Conservation (phyloP, 2,113 vertebrate species). For the Ciconia stormi region DNA sequence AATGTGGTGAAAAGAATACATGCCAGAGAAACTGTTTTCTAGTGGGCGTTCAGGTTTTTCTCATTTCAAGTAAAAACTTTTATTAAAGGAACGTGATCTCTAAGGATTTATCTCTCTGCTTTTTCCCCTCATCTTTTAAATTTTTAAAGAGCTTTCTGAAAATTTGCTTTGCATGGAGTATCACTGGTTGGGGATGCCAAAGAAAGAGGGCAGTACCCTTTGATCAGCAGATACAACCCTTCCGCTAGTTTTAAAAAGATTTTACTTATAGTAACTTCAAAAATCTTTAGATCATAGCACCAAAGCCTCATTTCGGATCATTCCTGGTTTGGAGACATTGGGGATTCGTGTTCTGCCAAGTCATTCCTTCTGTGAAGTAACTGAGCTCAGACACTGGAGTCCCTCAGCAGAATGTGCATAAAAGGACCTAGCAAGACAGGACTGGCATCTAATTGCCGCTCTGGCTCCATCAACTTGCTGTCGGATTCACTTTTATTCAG, state of each 20-base stretch:
- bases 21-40: background rate
- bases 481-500: background rate
- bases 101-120: background rate
- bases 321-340: background rate
- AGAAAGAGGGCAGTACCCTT: background rate
- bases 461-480: background rate
- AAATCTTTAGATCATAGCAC: background rate
- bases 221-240: background rate
- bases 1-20: background rate
- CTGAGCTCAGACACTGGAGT: background rate
- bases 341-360: background rate
- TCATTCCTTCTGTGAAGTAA: background rate
- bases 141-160: background rate
- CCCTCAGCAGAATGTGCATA: background rate
- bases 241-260: background rate
- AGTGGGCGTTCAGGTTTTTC: background rate
- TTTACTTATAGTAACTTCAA: background rate
- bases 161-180: background rate
- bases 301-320: background rate
- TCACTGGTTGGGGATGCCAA: background rate
- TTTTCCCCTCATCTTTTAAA: accelerated
- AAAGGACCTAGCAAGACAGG: background rate
- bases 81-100: background rate
- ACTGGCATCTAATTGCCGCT: background rate
- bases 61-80: background rate